Conservation (phyloP, 2,888 invertebrate genomes). For the Leucoma salicis region DNA sequence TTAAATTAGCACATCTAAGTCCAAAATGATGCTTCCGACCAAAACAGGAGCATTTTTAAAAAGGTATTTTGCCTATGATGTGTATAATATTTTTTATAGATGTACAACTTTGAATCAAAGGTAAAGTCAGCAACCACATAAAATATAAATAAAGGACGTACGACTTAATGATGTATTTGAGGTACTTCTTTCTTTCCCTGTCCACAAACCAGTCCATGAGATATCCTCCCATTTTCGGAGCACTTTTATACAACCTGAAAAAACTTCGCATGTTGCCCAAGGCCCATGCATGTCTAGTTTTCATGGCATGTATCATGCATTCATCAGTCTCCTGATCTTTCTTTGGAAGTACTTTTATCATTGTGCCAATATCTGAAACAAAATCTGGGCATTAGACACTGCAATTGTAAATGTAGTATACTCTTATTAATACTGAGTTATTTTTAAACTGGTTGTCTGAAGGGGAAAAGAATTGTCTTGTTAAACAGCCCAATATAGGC, state of each 20-base stretch:
- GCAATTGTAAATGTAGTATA: too few species aligned
- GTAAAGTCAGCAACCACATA: constrained; percentile 6
- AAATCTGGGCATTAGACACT: too few species aligned
- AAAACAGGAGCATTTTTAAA: too few species aligned
- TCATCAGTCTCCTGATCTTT: constrained; percentile 88
- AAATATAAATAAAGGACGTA: constrained; percentile 85
- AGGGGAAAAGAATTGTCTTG: too few species aligned
- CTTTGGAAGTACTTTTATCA: constrained; percentile 89
- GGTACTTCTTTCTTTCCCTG: constrained; percentile 94
- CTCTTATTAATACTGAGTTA: too few species aligned
- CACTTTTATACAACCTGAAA: constrained; percentile 93
- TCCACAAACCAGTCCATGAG: constrained; percentile 99
- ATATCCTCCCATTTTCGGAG: constrained; percentile 98
- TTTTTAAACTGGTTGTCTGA: too few species aligned
- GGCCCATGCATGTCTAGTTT: constrained; percentile 96
- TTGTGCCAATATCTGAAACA: constrained; percentile 94
- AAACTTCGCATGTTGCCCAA: constrained; percentile 95
- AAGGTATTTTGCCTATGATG: too few species aligned
- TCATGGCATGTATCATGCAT: constrained; percentile 92
- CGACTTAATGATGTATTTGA: constrained; percentile 97
- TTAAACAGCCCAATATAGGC: too few species aligned
- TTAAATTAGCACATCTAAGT: too few species aligned
- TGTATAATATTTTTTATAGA: too few species aligned
- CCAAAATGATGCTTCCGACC: too few species aligned
- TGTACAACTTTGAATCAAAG: too few species aligned